These are phyloP conservation scores for Torymus tubicola DNA, from an alignment of 2,888 invertebrate species.

Conservation along the genomic window DNA sequence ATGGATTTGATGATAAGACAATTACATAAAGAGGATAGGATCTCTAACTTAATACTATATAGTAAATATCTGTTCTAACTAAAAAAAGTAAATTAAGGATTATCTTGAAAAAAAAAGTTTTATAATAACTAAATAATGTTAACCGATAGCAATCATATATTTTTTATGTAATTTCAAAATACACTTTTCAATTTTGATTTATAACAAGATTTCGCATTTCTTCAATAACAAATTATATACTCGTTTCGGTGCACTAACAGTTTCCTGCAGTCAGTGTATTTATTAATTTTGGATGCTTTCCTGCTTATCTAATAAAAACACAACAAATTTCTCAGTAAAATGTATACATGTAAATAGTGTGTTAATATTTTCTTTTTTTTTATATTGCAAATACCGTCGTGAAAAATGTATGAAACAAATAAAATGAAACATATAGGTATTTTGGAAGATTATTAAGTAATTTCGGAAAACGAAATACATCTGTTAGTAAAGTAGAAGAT, in stretches of 20 bases:
- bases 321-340: conserved; percentile 11
- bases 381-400: too few relatives aligned
- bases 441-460: too few relatives aligned
- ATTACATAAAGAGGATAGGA: too few relatives aligned
- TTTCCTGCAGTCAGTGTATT: conserved; percentile 9
- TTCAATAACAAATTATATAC: conserved; percentile 34
- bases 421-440: too few relatives aligned
- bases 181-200: conserved; percentile 44
- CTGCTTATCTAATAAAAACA: conserved; percentile 11
- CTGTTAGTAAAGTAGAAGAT: too few relatives aligned
- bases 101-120: conserved; percentile 53
- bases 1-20: conserved; percentile 19
- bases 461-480: too few relatives aligned
- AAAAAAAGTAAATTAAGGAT: conserved; percentile 5
- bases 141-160: conserved; percentile 58
- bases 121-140: conserved; percentile 40
- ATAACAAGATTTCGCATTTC: conserved; percentile 37
- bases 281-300: conserved; percentile 5
- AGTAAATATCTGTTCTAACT: too few relatives aligned
- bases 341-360: neutral
- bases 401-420: too few relatives aligned
- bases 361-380: too few relatives aligned
- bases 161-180: conserved; percentile 51
- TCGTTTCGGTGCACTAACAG: neutral
- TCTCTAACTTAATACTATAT: too few relatives aligned